Conservation (phyloP, 2,888 invertebrate genomes). For the Ptychoptera contaminata region DNA sequence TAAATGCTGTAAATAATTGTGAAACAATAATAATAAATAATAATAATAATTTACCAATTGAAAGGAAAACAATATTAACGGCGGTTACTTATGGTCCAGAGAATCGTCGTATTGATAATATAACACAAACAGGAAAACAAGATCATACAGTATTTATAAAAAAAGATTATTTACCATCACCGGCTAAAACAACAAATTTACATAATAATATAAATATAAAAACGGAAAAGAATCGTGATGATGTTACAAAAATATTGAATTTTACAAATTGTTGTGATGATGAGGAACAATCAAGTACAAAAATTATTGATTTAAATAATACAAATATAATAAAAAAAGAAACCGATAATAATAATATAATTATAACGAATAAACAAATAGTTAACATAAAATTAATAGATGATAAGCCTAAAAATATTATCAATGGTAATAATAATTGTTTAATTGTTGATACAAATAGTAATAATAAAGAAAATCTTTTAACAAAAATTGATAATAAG, state of each 20-base stretch:
- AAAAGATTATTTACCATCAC: conserved; percentile 11
- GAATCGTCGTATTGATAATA: too few relatives aligned
- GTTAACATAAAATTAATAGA: neutral
- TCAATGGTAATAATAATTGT: neutral
- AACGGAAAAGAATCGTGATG: conserved; percentile 21
- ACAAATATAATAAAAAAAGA: conserved; percentile 4
- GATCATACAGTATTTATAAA: conserved; percentile 11
- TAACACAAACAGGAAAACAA: neutral
- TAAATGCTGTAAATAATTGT: too few relatives aligned
- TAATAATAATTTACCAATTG: neutral
- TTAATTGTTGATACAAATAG: neutral
- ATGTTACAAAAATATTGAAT: conserved; percentile 24
- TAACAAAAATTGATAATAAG: neutral
- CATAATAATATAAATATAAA: conserved; percentile 5
- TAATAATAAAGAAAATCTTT: neutral
- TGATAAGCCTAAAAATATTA: neutral
- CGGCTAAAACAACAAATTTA: conserved; percentile 9
- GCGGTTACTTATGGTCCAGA: neutral
- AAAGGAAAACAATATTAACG: neutral
- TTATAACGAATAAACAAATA: neutral
- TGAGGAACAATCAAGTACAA: conserved; percentile 1
- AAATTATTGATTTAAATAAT: conserved; percentile 1
- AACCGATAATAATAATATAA: neutral
- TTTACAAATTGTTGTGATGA: conserved; percentile 13
- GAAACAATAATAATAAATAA: neutral